Base-by-base conservation (phyloP, 2,888 invertebrate genomes). In the Pomacea canaliculata region DNA sequence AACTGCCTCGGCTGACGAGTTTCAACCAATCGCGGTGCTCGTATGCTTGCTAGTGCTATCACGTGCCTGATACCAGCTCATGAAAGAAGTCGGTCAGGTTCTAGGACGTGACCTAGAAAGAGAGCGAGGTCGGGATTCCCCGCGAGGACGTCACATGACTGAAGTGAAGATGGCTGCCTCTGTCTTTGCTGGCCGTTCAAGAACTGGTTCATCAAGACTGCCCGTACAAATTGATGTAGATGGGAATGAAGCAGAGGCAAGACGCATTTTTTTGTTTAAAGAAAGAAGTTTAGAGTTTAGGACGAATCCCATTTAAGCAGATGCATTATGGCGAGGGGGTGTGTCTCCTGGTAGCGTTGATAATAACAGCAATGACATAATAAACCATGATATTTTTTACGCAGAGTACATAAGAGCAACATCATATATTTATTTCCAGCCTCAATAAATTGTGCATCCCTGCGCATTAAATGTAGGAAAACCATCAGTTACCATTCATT, bases 221-320 rank as follows among this genome's bases (percentile, higher is more conserved):
- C 80, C 82, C 7, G 76, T 83, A 59, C 83, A 83, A 18, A 77
- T 83, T n/a, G 89, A 89, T 79, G 87, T 88, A 37, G 89, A 89
- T 74, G 89, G 89, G 65, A 86, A 86, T 73, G 86, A 86, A 83
- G 80, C 88, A 67, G 87, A 88, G 84, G 89, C 88, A 84, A 76
- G 62, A 27, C 51, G 67, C 5, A 7, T 37, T 37, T 37, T 5
- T 37, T 37, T 37, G 37, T 37, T 1, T 37, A 37, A 37, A 37
- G 5, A 37, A 37, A 37, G 37, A 37, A 37, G 37, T 5, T 37
- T 37, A 37, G 37, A 37, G 37, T 37, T 37, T 37, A 37, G 37
- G 5, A 37, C 37, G 37, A 37, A 37, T 37, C 37, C 37, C 5
- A 37, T 37, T 37, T 37, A 37, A 37, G 37, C 37, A 27, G 46